Evolutionary conservation across 2,888 invertebrate genomes (phyloP), one percentile per base, ranked within the genome.

Genomic region (Molanna angustata): DNA sequence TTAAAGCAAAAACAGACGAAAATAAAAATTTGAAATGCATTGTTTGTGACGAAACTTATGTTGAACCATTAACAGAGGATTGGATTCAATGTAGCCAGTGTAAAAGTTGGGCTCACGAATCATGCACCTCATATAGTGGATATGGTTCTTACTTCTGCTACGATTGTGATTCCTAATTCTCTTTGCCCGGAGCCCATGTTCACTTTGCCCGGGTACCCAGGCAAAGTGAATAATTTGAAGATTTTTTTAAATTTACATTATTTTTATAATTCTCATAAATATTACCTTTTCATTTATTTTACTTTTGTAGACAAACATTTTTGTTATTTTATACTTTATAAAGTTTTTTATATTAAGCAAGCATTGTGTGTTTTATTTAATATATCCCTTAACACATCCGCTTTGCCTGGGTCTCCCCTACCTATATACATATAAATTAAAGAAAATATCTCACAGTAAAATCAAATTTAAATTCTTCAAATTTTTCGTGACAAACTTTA

Each of bases 41-140:
- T 35, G 13, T 35, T 35, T 35, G 35, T 35, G 35, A 35, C 13
- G 35, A 35, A 35, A 35, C 9, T 35, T 35, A 35, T 35, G 13
- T 35, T 35, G 35, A 35, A 35, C 35, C 35, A 35, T 35, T n/a
- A 35, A 35, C 35, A 35, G 35, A 35, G 35, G 35, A 35, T 35
- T 35, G 35, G 35, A 35, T 35, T 35, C 35, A 35, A 35, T 35
- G 35, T 14, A 35, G 35, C 7, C 35, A 35, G 35, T 35, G 6
- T 35, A 35, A 35, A 35, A 35, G 35, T 35, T 35, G 35, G 35
- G 13, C 35, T 35, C 35, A 35, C 35, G 35, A 35, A 35, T 35
- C 35, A 35, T 35, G 35, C 35, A 35, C 35, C 35, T 35, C 35
- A 35, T 35, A 35, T 35, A 35, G 35, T 35, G 35, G 35, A 35